Conservation (phyloP, 2,113 vertebrate species). For the Donacobius atricapilla region DNA sequence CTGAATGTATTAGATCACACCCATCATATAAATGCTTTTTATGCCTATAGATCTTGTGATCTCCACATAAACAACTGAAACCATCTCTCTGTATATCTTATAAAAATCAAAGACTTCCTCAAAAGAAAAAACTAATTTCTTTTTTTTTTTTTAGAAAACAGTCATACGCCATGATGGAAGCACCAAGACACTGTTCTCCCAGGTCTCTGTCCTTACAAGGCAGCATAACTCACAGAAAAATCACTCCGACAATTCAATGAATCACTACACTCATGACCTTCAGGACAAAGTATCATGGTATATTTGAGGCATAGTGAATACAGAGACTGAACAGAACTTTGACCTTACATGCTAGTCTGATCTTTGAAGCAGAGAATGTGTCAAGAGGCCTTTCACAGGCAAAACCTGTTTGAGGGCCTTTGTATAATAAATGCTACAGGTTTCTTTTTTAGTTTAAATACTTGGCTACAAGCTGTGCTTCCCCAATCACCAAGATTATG, state of each 20-base stretch:
- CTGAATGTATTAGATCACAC: neutral
- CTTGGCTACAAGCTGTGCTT: neutral
- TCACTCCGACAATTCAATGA: neutral
- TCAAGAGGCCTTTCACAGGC: neutral
- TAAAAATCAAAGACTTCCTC: neutral
- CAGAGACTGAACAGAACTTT: neutral
- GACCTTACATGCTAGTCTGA: neutral
- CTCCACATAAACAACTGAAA: neutral
- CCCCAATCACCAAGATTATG: neutral
- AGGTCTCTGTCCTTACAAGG: neutral
- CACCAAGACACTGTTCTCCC: neutral
- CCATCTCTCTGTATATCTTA: neutral
- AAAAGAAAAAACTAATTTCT: neutral
- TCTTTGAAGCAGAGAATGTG: neutral
- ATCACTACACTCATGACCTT: neutral
- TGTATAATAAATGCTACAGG: neutral
- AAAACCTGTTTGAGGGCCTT: neutral
- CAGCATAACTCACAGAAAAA: neutral
- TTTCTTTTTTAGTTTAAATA: neutral
- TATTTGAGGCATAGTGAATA: neutral
- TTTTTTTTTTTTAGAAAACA: neutral
- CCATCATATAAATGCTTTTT: neutral
- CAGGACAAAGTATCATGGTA: neutral
- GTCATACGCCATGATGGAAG: neutral
- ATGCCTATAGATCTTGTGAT: neutral